Base-by-base conservation (phyloP, 2,113 vertebrate genomes). In the Cyanoderma ruficeps region DNA sequence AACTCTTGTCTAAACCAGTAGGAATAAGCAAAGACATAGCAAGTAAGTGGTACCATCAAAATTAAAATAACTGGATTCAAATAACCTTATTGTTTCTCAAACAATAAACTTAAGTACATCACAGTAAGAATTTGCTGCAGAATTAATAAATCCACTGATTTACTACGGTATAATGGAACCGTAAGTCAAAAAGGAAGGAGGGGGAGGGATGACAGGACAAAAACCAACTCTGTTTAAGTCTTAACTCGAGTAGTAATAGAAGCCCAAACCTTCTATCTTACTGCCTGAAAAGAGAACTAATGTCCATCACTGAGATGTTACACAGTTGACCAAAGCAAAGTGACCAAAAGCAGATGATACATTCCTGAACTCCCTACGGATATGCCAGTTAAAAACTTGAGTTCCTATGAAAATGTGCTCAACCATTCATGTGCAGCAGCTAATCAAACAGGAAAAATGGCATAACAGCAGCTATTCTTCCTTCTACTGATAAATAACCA, bases 101-200 rank as follows among this genome's bases (percentile, higher is more conserved):
- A 61, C 5, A n/a, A 50, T 52, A 60, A 37, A 28, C 21, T 72
- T 64, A 37, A 57, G 5, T 42, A 65, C 18, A 65, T n/a, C 35
- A 53, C 37, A 80, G 27, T 47, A 69, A 20, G 25, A 65, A 92
- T 50, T 35, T 31, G 46, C 23, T 63, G 35, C 24, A 25, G 21
- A 92, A 86, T 53, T 61, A 50, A 50, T 30, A 83, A 56, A 72
- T 55, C 37, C 35, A 80, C 14, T 35, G 5, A 79, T 80, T 41
- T 63, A 77, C 14, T 53, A 13, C 2, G 8, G 12, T 49, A 57
- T 46, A 67, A 90, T 74, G 49, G 27, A 72, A 88, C 14, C 1
- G 0, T 64, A 65, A 63, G 14, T 72, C 30, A 76, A 71, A 75
- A 46, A 20, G 5, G 1, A 17, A 4, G 5, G 9, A 2, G 6